Conservation (phyloP, 2,797 vertebrate species). For the Oreortyx pictus region DNA sequence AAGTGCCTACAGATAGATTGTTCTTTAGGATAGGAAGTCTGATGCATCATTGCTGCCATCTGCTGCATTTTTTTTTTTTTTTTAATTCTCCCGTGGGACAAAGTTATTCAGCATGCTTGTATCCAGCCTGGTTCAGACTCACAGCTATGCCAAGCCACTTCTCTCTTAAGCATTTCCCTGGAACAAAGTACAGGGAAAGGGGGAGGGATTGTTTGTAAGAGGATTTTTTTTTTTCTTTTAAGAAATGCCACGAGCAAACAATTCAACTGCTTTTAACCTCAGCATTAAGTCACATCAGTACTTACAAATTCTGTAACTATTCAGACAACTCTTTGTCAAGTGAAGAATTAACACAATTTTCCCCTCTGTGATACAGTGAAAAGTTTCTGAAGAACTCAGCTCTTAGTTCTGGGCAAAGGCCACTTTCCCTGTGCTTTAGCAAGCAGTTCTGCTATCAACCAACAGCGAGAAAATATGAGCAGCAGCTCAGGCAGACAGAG, state of each 20-base stretch:
- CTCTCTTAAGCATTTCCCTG: slow-evolving; percentile 38
- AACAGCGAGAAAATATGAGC: neutral
- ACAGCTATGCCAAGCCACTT: slow-evolving; percentile 45
- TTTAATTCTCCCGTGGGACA: slow-evolving; percentile 23
- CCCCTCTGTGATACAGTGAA: neutral
- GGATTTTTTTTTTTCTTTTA: slow-evolving; percentile 17
- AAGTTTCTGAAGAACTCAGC: slow-evolving; percentile 3
- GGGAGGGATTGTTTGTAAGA: slow-evolving; percentile 47
- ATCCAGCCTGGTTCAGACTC: neutral
- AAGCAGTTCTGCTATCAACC: slow-evolving; percentile 35
- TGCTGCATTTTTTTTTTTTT: slow-evolving; percentile 66
- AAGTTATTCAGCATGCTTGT: slow-evolving; percentile 32
- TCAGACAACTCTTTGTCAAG: neutral
- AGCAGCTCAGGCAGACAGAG: slow-evolving; percentile 9
- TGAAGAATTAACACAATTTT: neutral
- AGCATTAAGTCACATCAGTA: slow-evolving; percentile 3
- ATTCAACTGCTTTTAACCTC: slow-evolving; percentile 1
- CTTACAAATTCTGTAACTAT: neutral
- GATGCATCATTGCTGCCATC: slow-evolving; percentile 73
- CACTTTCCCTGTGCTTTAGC: neutral
- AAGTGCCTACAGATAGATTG: neutral
- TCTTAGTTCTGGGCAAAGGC: neutral
- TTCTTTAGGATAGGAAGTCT: slow-evolving; percentile 13
- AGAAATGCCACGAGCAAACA: slow-evolving; percentile 38
- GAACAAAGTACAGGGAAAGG: neutral